phyloP scores from a whole-genome alignment of 2,113 vertebrate species.

The Egretta garzetta region DNA sequence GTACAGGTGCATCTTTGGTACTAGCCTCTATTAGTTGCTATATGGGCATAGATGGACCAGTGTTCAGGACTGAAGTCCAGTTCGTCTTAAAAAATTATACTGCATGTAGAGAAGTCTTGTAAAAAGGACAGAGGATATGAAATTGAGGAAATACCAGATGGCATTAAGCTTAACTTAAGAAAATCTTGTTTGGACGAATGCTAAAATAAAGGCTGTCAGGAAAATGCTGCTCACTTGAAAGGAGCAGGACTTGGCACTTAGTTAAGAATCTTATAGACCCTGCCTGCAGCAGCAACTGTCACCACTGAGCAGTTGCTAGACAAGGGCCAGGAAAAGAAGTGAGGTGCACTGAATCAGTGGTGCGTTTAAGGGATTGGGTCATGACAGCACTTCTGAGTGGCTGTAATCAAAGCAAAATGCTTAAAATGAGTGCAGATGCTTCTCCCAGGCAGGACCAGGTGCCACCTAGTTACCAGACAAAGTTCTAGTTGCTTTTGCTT shows the following conservation, averaged over 20 bases:
- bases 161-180: background rate
- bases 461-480: background rate
- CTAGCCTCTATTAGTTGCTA: background rate
- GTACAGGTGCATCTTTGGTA: background rate
- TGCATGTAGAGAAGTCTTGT: background rate
- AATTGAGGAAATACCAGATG: background rate
- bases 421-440: background rate
- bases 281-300: background rate
- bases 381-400: background rate
- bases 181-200: background rate
- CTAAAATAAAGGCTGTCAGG: background rate
- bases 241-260: background rate
- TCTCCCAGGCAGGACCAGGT: background rate
- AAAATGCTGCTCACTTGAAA: background rate
- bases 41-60: background rate
- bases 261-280: background rate
- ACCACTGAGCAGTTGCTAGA: background rate
- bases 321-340: background rate
- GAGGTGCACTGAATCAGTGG: background rate
- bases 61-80: background rate
- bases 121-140: background rate
- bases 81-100: background rate
- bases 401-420: background rate
- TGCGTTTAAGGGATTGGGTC: background rate
- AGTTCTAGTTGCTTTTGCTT: background rate